Conservation (phyloP, 2,888 invertebrate genomes). For the Machimus rusticus region DNA sequence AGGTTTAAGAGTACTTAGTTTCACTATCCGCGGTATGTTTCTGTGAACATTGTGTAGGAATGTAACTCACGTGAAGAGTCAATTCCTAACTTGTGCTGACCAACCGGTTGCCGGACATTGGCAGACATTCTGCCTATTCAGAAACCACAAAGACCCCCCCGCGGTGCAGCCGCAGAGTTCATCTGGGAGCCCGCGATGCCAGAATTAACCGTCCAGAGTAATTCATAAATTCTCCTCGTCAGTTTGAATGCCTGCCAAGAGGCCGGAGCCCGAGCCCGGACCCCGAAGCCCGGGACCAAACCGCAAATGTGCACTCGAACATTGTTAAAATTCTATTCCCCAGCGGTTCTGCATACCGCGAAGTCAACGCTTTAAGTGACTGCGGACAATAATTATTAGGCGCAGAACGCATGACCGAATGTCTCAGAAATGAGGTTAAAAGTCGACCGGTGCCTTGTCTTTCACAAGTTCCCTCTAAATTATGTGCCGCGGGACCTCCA, state of each 20-base stretch:
- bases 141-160: conserved; percentile 26
- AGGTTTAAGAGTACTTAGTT: background rate
- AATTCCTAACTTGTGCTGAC: background rate
- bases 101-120: background rate
- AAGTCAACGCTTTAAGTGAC: conserved; percentile 32
- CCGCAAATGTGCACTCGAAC: conserved; percentile 32
- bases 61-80: background rate
- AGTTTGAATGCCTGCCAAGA: background rate
- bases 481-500: conserved; percentile 17
- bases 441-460: conserved; percentile 26
- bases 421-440: conserved; percentile 38
- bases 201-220: conserved; percentile 7
- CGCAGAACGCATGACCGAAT: conserved; percentile 36
- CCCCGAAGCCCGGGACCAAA: conserved; percentile 11
- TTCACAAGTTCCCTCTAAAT: conserved; percentile 35
- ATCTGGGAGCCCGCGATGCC: conserved; percentile 10
- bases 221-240: conserved; percentile 34
- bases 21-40: background rate
- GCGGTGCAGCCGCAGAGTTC: conserved; percentile 8
- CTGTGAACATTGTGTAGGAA: background rate
- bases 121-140: background rate
- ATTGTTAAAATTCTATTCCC: conserved; percentile 38
- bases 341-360: conserved; percentile 28
- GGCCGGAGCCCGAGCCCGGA: background rate
- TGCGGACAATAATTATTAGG: conserved; percentile 36